phyloP scores from a whole-genome alignment of 92 coral and sea anemone genomes.

The Bergia sp. region DNA sequence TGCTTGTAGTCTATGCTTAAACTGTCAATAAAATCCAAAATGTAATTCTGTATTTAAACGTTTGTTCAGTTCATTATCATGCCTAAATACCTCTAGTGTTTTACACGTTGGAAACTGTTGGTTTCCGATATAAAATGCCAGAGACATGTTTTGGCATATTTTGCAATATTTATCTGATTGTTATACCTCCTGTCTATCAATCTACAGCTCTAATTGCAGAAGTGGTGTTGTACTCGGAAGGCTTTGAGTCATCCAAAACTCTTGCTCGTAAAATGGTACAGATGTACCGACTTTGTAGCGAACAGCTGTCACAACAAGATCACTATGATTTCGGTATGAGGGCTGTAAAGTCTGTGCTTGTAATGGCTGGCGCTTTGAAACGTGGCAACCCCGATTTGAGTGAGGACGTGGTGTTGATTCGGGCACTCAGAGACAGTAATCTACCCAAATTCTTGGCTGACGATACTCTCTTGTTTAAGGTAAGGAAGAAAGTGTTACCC shows the following conservation, averaged over 20 bases:
- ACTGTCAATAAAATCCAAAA: background rate
- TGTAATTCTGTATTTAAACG: background rate
- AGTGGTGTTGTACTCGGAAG: constrained; percentile 98
- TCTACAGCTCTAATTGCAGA: constrained; percentile 93
- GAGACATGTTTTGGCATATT: background rate
- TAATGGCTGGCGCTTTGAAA: constrained; percentile 99
- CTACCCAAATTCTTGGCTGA: constrained; percentile 96
- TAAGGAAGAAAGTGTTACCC: constrained; percentile 25
- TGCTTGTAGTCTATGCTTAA: background rate
- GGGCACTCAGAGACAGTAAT: constrained; percentile 96
- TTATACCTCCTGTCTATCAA: background rate
- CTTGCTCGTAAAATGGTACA: constrained; percentile 99
- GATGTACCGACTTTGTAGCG: constrained; percentile 98
- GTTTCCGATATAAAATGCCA: background rate
- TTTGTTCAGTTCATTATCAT: too few species aligned
- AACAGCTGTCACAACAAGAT: constrained; percentile 98
- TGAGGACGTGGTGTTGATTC: constrained; percentile 93
- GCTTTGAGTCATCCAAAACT: constrained; percentile 97
- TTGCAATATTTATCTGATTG: background rate
- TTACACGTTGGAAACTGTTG: background rate
- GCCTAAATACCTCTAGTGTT: background rate
- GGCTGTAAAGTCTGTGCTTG: constrained; percentile 98
- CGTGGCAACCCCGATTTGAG: constrained; percentile 95
- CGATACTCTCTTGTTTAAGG: constrained; percentile 93
- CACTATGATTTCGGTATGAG: constrained; percentile 99